These are phyloP conservation scores for Plodia interpunctella DNA, from an alignment of 1,140 invertebrate genomes.

Conservation along the genomic window DNA sequence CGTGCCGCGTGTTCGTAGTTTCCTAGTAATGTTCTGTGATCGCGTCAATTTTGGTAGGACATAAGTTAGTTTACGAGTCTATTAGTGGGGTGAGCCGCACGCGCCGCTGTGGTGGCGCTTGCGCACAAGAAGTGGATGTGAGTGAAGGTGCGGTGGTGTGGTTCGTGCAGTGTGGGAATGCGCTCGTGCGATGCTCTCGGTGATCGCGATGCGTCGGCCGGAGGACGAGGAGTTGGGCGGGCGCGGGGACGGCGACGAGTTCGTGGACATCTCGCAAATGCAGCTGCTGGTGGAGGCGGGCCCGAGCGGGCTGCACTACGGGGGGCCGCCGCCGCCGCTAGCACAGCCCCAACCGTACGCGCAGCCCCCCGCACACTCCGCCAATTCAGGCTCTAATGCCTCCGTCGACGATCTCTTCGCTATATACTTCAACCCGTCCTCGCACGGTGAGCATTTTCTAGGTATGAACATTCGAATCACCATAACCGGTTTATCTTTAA, in stretches of 20 bases:
- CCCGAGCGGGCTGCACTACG: constrained; percentile 64
- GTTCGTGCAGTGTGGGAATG: constrained; percentile 56
- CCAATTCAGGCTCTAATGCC: constrained; percentile 32
- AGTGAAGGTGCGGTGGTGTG: constrained; percentile 40
- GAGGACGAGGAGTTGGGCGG: constrained; percentile 70
- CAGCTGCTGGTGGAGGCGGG: constrained; percentile 78
- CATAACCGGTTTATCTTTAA: too few relatives aligned
- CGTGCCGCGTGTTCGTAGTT: constrained; percentile 41
- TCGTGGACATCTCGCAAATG: constrained; percentile 80
- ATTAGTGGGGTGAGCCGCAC: constrained; percentile 23
- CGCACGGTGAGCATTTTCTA: constrained; percentile 49
- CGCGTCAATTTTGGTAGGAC: constrained; percentile 56
- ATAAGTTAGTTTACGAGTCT: constrained; percentile 31
- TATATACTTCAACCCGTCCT: constrained; percentile 58
- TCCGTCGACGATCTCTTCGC: constrained; percentile 70
- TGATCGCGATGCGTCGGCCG: constrained; percentile 72
- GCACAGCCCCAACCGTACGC: constrained; percentile 64
- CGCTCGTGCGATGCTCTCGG: constrained; percentile 72
- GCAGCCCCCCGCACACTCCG: constrained; percentile 35
- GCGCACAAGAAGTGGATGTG: constrained; percentile 27
- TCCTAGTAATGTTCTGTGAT: constrained; percentile 67
- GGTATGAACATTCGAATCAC: constrained; percentile 18
- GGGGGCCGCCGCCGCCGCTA: constrained; percentile 62
- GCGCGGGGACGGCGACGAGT: constrained; percentile 75
- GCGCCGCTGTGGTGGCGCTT: constrained; percentile 19